Conservation (phyloP, 1,140 invertebrate species). For the Apis cerana region DNA sequence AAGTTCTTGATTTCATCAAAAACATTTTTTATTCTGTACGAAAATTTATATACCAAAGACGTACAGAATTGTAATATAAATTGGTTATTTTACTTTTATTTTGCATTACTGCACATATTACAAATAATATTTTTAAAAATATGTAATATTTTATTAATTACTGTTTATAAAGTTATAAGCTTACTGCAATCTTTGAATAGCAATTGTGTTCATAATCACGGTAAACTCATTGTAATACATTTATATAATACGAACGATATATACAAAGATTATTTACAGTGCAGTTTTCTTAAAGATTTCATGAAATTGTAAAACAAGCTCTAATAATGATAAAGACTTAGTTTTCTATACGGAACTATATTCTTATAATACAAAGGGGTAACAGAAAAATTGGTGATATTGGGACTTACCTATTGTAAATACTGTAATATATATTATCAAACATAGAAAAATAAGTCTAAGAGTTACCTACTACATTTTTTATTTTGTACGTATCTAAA, state of each 20-base stretch:
- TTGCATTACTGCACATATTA: slow-evolving; percentile 53
- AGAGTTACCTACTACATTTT: slow-evolving; percentile 73
- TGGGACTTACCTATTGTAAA: slow-evolving; percentile 78
- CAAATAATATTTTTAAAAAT: slow-evolving; percentile 37
- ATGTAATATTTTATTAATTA: slow-evolving; percentile 54
- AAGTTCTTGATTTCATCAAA: slow-evolving; percentile 50
- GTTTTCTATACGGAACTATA: slow-evolving; percentile 81
- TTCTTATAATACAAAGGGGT: slow-evolving; percentile 75
- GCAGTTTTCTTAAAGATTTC: slow-evolving; percentile 72
- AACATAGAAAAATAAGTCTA: slow-evolving; percentile 75
- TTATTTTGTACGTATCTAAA: slow-evolving; percentile 71
- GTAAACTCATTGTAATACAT: slow-evolving; percentile 62
- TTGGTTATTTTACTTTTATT: slow-evolving; percentile 49
- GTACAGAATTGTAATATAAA: slow-evolving; percentile 64
- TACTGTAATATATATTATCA: slow-evolving; percentile 78
- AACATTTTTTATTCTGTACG: slow-evolving; percentile 58
- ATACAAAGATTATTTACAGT: slow-evolving; percentile 66
- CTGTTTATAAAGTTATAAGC: slow-evolving; percentile 51
- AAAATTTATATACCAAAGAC: slow-evolving; percentile 56
- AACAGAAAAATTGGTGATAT: slow-evolving; percentile 72
- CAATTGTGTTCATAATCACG: slow-evolving; percentile 69
- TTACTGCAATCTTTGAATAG: slow-evolving; percentile 60
- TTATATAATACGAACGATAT: slow-evolving; percentile 57
- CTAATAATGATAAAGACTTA: slow-evolving; percentile 78
- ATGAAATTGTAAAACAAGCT: slow-evolving; percentile 70